phyloP scores from a whole-genome alignment of 2,113 vertebrate species.

The Conger conger region DNA sequence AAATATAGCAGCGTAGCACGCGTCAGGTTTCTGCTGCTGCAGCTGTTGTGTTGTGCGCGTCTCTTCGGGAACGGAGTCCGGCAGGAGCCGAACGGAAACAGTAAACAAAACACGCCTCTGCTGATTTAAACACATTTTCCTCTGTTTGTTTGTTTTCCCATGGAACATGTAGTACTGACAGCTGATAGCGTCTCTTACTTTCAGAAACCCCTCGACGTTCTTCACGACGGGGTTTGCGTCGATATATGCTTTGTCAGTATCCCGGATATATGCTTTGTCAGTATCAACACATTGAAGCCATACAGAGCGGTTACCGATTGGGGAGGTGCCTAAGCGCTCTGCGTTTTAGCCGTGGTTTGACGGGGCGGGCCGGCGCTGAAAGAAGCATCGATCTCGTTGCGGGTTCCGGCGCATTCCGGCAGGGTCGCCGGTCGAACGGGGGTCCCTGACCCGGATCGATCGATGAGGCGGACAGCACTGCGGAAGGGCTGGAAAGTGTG shows the following conservation, averaged over 20 bases:
- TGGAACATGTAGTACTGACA: not conserved
- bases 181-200: not conserved
- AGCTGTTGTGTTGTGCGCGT: not conserved
- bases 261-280: no score
- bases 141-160: not conserved
- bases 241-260: no score
- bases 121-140: no score
- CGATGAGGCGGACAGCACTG: not conserved
- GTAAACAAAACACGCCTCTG: no score
- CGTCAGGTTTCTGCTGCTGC: slow-evolving; percentile 4
- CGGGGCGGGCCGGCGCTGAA: not conserved
- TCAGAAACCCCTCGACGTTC: no score
- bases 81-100: not conserved
- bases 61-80: not conserved
- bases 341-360: not conserved
- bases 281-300: no score
- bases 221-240: no score
- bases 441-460: not conserved
- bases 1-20: not conserved
- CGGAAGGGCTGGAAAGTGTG: not conserved
- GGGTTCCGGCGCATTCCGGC: not conserved
- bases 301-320: not conserved
- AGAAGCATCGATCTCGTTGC: not conserved
- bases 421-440: not conserved
- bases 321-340: not conserved